Evolutionary conservation across 2,797 vertebrate species (phyloP).

Genomic region (Danio kyathit): DNA sequence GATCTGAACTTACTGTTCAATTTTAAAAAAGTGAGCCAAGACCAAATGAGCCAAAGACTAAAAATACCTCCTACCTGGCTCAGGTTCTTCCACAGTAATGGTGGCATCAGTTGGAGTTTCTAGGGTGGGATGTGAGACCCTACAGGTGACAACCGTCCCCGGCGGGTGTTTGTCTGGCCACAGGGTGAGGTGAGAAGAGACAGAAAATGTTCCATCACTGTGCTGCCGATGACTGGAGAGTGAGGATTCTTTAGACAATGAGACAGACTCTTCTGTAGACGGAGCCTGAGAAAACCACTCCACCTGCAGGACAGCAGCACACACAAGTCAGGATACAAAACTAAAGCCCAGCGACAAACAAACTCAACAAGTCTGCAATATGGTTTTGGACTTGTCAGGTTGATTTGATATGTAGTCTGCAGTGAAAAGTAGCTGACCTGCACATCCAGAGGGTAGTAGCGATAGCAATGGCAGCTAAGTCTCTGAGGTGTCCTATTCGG

Average conservation of each 20-base stretch:
- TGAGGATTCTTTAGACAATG: constrained; percentile 65
- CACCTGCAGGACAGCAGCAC: constrained; percentile 72
- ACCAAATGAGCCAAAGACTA: too few species aligned
- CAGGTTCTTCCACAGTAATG: constrained; percentile 65
- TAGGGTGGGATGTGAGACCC: constrained; percentile 80
- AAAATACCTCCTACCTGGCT: constrained; percentile 62
- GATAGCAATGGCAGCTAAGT: constrained; percentile 79
- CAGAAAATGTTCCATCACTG: constrained; percentile 78
- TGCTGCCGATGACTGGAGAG: constrained; percentile 85
- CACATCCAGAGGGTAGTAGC: constrained; percentile 86
- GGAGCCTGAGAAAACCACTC: constrained; percentile 78
- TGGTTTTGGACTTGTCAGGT: background rate
- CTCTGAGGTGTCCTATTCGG: constrained; percentile 62
- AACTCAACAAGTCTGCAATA: background rate
- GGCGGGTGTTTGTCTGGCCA: constrained; percentile 53
- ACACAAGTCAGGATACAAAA: background rate
- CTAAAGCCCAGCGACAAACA: background rate
- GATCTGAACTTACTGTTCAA: too few species aligned
- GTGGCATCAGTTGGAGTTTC: constrained; percentile 70
- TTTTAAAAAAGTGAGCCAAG: too few species aligned
- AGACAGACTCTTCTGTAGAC: constrained; percentile 62
- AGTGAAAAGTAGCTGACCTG: constrained; percentile 61
- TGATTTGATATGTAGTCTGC: background rate
- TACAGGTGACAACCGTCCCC: constrained; percentile 82
- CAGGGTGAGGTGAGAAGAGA: constrained; percentile 77